phyloP scores from a whole-genome alignment of 2,888 invertebrate species.

The Escarpia spicata region DNA sequence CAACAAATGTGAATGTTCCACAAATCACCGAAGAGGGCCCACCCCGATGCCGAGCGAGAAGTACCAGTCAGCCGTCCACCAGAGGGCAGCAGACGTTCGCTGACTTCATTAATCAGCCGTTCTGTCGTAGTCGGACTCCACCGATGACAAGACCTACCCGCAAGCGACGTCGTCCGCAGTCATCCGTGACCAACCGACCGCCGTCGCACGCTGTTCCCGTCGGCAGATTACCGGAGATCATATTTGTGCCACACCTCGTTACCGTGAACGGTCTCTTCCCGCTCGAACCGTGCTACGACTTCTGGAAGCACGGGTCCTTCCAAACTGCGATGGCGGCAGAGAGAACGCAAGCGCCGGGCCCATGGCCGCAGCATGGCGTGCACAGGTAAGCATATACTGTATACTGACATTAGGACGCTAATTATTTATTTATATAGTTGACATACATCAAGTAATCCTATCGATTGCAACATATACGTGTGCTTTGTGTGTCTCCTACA shows the following conservation, averaged over 20 bases:
- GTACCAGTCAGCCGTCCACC: not conserved
- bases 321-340: not conserved
- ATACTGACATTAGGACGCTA: not conserved
- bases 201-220: not conserved
- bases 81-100: not conserved
- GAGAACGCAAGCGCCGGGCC: not conserved
- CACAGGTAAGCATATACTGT: not conserved
- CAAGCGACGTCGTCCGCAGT: not conserved
- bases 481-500: no score
- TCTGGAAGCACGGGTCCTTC: slow-evolving; percentile 2
- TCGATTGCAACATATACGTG: no score
- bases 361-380: not conserved
- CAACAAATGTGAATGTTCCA: not conserved
- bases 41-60: not conserved
- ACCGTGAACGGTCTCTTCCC: not conserved
- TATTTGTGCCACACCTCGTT: not conserved
- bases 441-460: no score
- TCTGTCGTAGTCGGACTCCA: not conserved
- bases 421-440: not conserved
- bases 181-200: not conserved
- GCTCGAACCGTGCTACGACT: slow-evolving; percentile 10
- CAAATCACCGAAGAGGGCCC: not conserved
- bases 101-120: not conserved
- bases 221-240: not conserved
- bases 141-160: not conserved